Conservation (phyloP, 1,140 invertebrate genomes). For the Neomicropteryx cornuta region DNA sequence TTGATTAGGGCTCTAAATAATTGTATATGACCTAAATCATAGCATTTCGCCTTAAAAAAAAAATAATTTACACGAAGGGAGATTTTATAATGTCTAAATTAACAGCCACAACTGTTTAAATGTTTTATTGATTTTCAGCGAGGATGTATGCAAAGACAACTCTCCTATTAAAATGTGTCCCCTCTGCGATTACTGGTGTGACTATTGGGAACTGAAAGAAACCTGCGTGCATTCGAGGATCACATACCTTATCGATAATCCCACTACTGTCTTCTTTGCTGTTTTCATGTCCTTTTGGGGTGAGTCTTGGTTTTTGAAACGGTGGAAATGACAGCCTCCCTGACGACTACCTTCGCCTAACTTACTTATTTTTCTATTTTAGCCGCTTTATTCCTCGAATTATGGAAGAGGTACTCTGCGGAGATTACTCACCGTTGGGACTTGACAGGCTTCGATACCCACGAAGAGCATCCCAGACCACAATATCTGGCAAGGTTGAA, state of each 20-base stretch:
- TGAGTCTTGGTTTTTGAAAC: conserved; percentile 26
- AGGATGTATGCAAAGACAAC: conserved; percentile 68
- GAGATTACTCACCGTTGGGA: conserved; percentile 89
- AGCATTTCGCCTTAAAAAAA: too few species aligned
- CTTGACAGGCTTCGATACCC: conserved; percentile 73
- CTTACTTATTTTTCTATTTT: conserved; percentile 18
- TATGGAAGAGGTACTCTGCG: conserved; percentile 90
- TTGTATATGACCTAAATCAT: too few species aligned
- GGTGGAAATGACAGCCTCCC: neutral
- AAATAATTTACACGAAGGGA: too few species aligned
- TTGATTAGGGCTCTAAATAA: too few species aligned
- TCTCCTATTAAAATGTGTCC: conserved; percentile 64
- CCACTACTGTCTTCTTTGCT: conserved; percentile 86
- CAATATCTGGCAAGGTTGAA: conserved; percentile 50
- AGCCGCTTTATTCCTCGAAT: conserved; percentile 80
- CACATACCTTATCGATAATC: conserved; percentile 93
- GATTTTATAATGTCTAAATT: conserved; percentile 5
- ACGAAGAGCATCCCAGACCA: conserved; percentile 81
- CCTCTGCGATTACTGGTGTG: conserved; percentile 72
- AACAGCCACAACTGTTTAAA: too few species aligned
- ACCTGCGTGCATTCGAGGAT: conserved; percentile 79
- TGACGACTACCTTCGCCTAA: neutral
- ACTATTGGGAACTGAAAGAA: conserved; percentile 79
- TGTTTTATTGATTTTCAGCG: conserved; percentile 52
- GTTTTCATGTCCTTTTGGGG: conserved; percentile 97